Evolutionary conservation across 1,140 invertebrate species (phyloP).

Genomic region (Trichoplusia ni): DNA sequence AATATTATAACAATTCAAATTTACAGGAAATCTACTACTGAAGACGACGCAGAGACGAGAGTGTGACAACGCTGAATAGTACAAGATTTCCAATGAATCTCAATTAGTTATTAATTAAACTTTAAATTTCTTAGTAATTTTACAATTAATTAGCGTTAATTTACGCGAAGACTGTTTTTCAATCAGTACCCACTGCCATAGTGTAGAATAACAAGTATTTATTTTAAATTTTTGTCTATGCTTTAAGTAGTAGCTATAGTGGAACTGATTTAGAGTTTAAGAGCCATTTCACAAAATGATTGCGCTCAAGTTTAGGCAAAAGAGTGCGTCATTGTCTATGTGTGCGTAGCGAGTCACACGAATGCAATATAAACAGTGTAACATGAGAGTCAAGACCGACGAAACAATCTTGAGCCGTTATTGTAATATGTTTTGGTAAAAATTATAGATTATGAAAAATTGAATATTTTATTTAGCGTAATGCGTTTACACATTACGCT

Average conservation of each 20-base stretch:
- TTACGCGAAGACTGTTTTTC: constrained; percentile 69
- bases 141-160: constrained; percentile 53
- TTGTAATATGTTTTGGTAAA: no score
- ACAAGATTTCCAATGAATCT: constrained; percentile 81
- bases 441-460: no score
- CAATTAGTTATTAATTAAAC: constrained; percentile 73
- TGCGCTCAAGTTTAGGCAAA: no score
- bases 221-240: constrained; percentile 57
- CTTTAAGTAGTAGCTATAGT: constrained; percentile 60
- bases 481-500: no score
- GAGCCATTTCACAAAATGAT: no score
- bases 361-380: no score
- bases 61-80: constrained; percentile 68
- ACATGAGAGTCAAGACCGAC: no score
- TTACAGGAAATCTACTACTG: constrained; percentile 81
- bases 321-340: no score
- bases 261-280: constrained; percentile 28
- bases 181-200: constrained; percentile 75
- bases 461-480: no score
- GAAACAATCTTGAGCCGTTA: no score
- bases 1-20: background rate
- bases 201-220: constrained; percentile 60
- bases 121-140: constrained; percentile 48
- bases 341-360: no score
- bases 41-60: constrained; percentile 80